Conservation (phyloP, 2,888 invertebrate genomes). For the Deilephila elpenor region DNA sequence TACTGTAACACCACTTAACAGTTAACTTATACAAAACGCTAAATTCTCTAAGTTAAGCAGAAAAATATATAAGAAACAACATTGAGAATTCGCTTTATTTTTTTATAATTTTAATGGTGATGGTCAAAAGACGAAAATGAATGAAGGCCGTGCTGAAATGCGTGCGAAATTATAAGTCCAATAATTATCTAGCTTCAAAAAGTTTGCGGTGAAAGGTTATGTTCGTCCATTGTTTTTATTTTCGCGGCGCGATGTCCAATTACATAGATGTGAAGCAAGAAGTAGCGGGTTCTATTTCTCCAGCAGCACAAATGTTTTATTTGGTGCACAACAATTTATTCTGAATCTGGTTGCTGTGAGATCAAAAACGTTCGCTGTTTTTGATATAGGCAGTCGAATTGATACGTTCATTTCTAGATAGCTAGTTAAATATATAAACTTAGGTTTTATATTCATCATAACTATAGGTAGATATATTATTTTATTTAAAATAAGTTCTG, state of each 20-base stretch:
- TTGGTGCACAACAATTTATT: not conserved
- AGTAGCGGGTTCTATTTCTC: not conserved
- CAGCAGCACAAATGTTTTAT: not conserved
- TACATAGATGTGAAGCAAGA: not conserved
- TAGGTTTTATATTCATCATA: too few relatives aligned
- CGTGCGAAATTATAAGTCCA: not conserved
- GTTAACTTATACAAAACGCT: too few relatives aligned
- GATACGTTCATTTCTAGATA: not conserved
- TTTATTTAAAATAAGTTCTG: too few relatives aligned
- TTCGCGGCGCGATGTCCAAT: too few relatives aligned
- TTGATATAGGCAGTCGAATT: not conserved
- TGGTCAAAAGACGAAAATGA: not conserved
- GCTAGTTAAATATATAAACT: not conserved
- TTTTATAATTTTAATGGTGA: conserved; percentile 19
- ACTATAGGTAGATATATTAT: too few relatives aligned
- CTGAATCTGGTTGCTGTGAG: not conserved
- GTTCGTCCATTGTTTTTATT: not conserved
- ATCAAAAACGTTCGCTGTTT: not conserved
- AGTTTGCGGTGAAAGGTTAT: not conserved
- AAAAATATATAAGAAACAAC: conserved; percentile 6
- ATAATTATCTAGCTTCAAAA: not conserved
- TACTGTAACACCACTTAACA: too few relatives aligned
- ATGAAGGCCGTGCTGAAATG: not conserved
- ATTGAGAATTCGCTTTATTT: not conserved
- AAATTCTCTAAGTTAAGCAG: not conserved